These are phyloP conservation scores for Actinostola sp. DNA, from an alignment of 92 coral and sea anemone species.

Conservation along the genomic window DNA sequence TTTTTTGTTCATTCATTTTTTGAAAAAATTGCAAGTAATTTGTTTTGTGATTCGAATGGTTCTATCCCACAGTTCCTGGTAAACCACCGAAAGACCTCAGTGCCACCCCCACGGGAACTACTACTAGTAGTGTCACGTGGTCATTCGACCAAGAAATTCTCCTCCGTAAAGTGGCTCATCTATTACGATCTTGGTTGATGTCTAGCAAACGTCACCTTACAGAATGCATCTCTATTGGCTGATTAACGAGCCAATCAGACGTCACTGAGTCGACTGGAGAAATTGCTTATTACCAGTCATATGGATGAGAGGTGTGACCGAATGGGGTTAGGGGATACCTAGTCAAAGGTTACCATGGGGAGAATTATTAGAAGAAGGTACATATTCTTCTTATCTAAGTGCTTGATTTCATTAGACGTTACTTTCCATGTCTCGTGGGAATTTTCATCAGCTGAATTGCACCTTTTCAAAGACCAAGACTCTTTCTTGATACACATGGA, in stretches of 20 bases:
- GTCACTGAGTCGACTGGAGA: constrained; percentile 23
- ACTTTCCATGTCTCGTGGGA: no score
- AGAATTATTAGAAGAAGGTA: constrained; percentile 70
- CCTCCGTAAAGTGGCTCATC: constrained; percentile 9
- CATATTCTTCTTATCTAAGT: background rate
- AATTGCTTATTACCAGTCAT: constrained; percentile 51
- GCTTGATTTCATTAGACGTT: no score
- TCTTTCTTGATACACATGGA: no score
- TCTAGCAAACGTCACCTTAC: constrained; percentile 12
- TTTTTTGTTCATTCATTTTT: no score
- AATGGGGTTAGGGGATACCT: constrained; percentile 54
- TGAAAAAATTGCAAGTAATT: no score
- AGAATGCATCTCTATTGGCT: background rate
- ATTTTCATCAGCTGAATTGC: no score
- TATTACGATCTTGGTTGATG: constrained; percentile 23
- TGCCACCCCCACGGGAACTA: constrained; percentile 46
- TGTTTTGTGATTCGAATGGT: no score
- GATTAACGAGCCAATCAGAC: constrained; percentile 18
- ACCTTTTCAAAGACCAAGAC: no score
- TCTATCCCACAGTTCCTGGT: constrained; percentile 67
- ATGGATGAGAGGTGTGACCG: constrained; percentile 56
- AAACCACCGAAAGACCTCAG: constrained; percentile 57
- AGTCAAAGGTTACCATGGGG: constrained; percentile 28
- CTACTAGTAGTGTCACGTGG: constrained; percentile 36
- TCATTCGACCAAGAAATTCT: constrained; percentile 6